Evolutionary conservation across 2,113 vertebrate species (phyloP), one percentile per base, ranked within the genome.

Genomic region (Sinosuthora webbiana): DNA sequence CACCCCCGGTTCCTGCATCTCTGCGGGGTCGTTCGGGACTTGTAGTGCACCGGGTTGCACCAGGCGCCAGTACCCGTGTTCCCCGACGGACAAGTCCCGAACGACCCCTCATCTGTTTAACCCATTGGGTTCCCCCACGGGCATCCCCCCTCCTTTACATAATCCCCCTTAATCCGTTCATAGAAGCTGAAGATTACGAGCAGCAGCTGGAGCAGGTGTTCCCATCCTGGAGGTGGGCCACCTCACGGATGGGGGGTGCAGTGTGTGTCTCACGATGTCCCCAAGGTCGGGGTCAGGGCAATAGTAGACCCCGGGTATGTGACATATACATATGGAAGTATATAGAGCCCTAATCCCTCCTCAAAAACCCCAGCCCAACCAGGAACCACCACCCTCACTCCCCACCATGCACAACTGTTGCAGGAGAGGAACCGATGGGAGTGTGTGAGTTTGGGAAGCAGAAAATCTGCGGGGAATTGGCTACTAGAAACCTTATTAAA

Each of bases 401-500:
- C 22, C 1, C 0, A 15, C 23, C 0, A 0, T 70, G 42, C 28
- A 41, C 92, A 50, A 62, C 67, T 90, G 89, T 44, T 75, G 71
- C 15, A 5, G 44, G 62, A 47, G 55, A 31, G 16, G n/a, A 82
- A 17, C 55, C 39, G 73, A 71, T 47, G 56, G 62, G 39, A 95
- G 64, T 41, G 49, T 50, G 11, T 56, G 47, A 83, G 70, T 62
- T 83, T 42, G 55, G 88, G 85, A 85, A 89, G 62, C 47, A 10
- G 94, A 89, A 93, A 92, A 94, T 84, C 92, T 41, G 4, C 2
- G 25, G 73, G 87, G 95, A 93, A 86, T 62, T 69, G 20, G 24
- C 83, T 31, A 44, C 71, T 85, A 90, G 81, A 96, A 96, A 71
- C 28, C 18, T 49, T 69, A 92, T 76, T 84, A 87, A 93, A 82